These are phyloP conservation scores for Anoplopoma fimbria DNA, from an alignment of 2,113 vertebrate species.

Conservation along the genomic window DNA sequence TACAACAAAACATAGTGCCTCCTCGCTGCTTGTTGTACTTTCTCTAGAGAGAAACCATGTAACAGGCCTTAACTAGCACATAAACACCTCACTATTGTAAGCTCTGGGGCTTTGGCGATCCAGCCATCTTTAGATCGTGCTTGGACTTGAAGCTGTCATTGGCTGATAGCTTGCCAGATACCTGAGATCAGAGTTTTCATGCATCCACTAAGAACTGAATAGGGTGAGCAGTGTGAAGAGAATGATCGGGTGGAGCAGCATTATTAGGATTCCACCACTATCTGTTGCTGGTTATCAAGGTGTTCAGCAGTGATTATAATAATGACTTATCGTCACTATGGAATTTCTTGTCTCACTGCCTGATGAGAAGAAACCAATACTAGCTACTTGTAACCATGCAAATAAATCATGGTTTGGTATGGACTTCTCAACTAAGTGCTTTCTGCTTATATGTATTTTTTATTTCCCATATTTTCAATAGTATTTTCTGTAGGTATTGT, in stretches of 20 bases:
- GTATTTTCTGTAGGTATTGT: not conserved
- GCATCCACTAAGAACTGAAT: not conserved
- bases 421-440: not conserved
- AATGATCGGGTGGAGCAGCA: constrained; percentile 49
- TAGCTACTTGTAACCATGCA: not conserved
- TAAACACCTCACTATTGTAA: not conserved
- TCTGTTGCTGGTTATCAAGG: not conserved
- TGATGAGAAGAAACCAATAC: not conserved
- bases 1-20: not conserved
- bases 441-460: too few species aligned
- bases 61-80: not conserved
- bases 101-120: not conserved
- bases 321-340: not conserved
- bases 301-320: not conserved
- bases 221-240: not conserved
- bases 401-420: not conserved
- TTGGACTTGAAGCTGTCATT: constrained; percentile 6
- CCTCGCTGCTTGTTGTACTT: not conserved
- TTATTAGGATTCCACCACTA: constrained; percentile 55
- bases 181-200: not conserved
- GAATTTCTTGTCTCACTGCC: not conserved
- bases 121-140: not conserved
- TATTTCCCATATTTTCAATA: not conserved
- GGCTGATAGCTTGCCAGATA: not conserved
- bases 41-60: not conserved